Evolutionary conservation across 2,797 vertebrate species (phyloP).

Genomic region (Esox masquinongy): DNA sequence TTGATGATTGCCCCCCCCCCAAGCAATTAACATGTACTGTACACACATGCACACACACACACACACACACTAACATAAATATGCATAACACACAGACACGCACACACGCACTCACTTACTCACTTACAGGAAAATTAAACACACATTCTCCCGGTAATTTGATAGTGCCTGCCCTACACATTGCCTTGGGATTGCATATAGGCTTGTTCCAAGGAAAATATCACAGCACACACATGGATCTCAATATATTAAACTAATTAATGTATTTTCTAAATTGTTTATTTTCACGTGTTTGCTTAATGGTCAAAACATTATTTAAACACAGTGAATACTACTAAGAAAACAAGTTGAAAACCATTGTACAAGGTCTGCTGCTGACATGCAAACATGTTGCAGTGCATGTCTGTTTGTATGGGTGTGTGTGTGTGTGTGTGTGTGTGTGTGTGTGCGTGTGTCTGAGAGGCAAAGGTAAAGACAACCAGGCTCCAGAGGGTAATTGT

Average conservation of each 20-base stretch:
- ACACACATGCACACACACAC: neutral
- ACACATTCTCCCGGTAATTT: neutral
- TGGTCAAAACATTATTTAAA: no score
- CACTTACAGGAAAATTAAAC: neutral
- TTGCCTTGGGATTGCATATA: constrained; percentile 2
- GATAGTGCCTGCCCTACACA: neutral
- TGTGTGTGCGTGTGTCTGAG: constrained; percentile 55
- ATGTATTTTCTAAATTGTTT: neutral
- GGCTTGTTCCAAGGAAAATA: neutral
- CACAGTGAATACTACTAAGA: no score
- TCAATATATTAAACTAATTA: neutral
- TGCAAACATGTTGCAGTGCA: neutral
- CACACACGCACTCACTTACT: neutral
- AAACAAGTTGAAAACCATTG: no score
- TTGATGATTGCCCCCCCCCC: constrained; percentile 71
- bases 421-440: constrained; percentile 54
- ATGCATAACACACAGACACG: constrained; percentile 17
- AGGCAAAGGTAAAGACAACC: constrained; percentile 71
- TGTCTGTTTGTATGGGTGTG: constrained; percentile 53
- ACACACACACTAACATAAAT: constrained; percentile 3
- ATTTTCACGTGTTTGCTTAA: neutral
- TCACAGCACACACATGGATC: neutral
- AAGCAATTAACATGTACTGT: neutral
- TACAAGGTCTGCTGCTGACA: neutral
- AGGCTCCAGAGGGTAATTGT: constrained; percentile 74